Evolutionary conservation across 2,888 invertebrate species (phyloP).

Genomic region (Dasypogon diadema): DNA sequence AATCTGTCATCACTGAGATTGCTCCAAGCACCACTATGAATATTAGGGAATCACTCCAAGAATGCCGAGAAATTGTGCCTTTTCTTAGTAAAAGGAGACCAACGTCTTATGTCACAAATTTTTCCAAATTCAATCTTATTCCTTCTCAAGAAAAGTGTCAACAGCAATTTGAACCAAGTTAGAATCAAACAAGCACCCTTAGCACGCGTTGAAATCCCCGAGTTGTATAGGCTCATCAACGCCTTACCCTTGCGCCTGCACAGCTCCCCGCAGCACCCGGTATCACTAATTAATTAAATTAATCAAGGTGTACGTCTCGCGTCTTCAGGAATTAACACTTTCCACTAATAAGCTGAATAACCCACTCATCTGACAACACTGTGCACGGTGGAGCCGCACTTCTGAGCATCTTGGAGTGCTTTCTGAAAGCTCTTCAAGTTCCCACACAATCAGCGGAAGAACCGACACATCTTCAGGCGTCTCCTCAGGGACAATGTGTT

Average conservation of each 20-base stretch:
- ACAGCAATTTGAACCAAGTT: not conserved
- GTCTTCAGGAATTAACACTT: constrained; percentile 11
- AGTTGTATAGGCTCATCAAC: too few species aligned
- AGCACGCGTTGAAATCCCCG: not conserved
- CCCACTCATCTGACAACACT: constrained; percentile 48
- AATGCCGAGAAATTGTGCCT: too few species aligned
- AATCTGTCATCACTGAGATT: too few species aligned
- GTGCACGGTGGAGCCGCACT: not conserved
- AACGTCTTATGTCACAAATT: too few species aligned
- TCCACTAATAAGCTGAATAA: constrained; percentile 25
- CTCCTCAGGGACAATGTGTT: constrained; percentile 49
- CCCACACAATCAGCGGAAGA: not conserved
- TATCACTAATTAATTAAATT: constrained; percentile 38
- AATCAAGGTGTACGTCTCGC: constrained; percentile 5
- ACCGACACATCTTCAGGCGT: constrained; percentile 29
- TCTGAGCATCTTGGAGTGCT: constrained; percentile 31
- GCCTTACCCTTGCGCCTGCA: not conserved
- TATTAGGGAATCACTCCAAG: too few species aligned
- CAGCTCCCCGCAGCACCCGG: constrained; percentile 13
- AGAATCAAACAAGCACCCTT: not conserved
- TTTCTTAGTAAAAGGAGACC: too few species aligned
- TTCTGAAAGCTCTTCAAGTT: constrained; percentile 30
- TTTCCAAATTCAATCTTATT: not conserved
- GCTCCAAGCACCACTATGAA: too few species aligned
- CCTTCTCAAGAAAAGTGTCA: not conserved